phyloP scores from a whole-genome alignment of 2,113 vertebrate species.

The Pluvianellus socialis region DNA sequence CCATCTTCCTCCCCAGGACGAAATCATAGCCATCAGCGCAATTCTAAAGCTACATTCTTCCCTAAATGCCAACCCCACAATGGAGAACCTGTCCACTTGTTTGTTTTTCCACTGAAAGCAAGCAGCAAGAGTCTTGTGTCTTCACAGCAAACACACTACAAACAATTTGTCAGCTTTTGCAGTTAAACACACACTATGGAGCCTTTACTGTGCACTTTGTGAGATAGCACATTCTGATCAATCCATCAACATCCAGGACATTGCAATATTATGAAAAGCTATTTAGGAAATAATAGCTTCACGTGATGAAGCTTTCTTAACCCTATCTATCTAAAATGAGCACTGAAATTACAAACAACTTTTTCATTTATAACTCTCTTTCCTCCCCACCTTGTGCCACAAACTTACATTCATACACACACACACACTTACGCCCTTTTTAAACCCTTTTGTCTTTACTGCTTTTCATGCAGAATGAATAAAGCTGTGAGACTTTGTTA shows the following conservation, averaged over 20 bases:
- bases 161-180: neutral
- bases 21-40: neutral
- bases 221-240: neutral
- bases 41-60: neutral
- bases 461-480: neutral
- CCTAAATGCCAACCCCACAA: neutral
- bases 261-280: neutral
- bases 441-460: neutral
- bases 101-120: neutral
- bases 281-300: neutral
- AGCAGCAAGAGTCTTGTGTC: neutral
- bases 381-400: neutral
- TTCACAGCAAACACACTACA: neutral
- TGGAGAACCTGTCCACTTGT: neutral
- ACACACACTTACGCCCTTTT: neutral
- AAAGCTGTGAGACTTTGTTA: neutral
- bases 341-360: neutral
- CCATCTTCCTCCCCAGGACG: neutral
- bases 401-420: neutral
- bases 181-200: neutral
- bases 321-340: neutral
- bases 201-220: neutral
- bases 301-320: neutral
- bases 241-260: neutral
- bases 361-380: neutral